A percentile compares a stretch with the other conserved stretches of the same genome.
phyloP scores from a whole-genome alignment of 2,113 vertebrate genomes.

The Numida meleagris region DNA sequence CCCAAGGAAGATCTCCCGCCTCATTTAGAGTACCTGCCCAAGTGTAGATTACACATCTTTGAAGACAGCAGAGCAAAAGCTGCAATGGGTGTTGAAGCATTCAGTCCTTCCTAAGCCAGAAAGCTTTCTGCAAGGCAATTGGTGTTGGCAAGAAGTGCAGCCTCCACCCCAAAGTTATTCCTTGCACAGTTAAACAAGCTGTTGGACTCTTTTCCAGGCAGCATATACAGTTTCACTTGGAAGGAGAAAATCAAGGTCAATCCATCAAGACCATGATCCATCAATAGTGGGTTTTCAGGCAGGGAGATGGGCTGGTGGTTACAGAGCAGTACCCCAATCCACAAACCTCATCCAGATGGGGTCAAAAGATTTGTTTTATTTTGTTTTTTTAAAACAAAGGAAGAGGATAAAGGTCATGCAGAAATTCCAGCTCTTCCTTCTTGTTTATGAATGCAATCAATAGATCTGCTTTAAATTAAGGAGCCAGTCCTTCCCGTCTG shows the following conservation, averaged over 20 bases:
- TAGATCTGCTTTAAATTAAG: constrained; percentile 40
- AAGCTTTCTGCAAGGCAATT: constrained; percentile 55
- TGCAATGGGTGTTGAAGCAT: constrained; percentile 15
- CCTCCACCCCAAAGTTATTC: constrained; percentile 49
- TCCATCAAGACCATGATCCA: constrained; percentile 10
- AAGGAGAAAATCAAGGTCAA: constrained; percentile 38
- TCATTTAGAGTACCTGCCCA: neutral
- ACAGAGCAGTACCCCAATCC: neutral
- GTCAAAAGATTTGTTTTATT: neutral
- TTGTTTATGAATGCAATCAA: constrained; percentile 39
- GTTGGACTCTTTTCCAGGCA: constrained; percentile 38
- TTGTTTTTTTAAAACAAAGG: neutral
- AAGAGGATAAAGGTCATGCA: neutral
- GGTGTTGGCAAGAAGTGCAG: constrained; percentile 39
- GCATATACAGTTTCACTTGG: constrained; percentile 38
- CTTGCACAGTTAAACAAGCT: constrained; percentile 39
- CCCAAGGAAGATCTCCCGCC: neutral
- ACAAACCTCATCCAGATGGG: neutral
- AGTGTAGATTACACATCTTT: neutral
- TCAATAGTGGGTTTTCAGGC: neutral
- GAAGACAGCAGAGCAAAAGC: constrained; percentile 12
- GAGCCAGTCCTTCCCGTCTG: neutral
- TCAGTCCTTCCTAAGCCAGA: constrained; percentile 32
- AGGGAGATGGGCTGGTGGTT: neutral
- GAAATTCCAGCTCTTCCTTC: constrained; percentile 2